Evolutionary conservation across 2,797 vertebrate genomes (phyloP).

Genomic region (Rhabdomys pumilio): DNA sequence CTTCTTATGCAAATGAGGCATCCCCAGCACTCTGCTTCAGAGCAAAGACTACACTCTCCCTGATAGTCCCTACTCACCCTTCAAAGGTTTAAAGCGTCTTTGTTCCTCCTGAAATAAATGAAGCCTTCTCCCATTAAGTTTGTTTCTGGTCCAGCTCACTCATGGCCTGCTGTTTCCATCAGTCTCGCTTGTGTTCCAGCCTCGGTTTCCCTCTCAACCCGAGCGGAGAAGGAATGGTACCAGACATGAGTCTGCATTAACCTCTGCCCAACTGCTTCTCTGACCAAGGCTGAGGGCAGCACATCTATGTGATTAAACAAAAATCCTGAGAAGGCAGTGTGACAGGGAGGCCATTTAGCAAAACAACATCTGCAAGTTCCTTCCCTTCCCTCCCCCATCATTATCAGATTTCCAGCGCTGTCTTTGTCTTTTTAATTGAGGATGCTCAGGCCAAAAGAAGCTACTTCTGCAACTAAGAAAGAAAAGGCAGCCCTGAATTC

Average conservation of each 20-base stretch:
- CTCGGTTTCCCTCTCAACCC: not conserved
- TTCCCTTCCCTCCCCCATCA: not conserved
- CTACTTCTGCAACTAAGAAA: not conserved
- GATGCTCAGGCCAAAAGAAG: not conserved
- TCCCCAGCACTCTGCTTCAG: no score
- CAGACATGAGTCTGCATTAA: not conserved
- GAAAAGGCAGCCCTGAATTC: not conserved
- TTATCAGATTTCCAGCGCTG: not conserved
- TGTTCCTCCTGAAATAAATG: not conserved
- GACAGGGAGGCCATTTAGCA: no score
- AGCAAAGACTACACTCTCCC: not conserved
- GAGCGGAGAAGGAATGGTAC: not conserved
- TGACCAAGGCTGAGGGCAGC: not conserved
- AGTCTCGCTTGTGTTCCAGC: not conserved
- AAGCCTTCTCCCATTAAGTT: not conserved
- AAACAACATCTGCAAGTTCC: not conserved
- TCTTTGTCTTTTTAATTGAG: not conserved
- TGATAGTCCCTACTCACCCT: not conserved
- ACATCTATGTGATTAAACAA: not conserved
- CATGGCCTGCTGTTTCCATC: not conserved
- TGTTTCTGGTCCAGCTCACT: not conserved
- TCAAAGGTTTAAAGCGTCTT: not conserved
- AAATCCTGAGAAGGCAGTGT: not conserved
- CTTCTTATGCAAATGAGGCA: not conserved
- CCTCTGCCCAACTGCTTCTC: not conserved